A percentile compares a stretch with the other conserved stretches of the same genome.
These are phyloP conservation scores for Callimorpha dominula DNA, from an alignment of 2,888 invertebrate species.

Conservation along the genomic window DNA sequence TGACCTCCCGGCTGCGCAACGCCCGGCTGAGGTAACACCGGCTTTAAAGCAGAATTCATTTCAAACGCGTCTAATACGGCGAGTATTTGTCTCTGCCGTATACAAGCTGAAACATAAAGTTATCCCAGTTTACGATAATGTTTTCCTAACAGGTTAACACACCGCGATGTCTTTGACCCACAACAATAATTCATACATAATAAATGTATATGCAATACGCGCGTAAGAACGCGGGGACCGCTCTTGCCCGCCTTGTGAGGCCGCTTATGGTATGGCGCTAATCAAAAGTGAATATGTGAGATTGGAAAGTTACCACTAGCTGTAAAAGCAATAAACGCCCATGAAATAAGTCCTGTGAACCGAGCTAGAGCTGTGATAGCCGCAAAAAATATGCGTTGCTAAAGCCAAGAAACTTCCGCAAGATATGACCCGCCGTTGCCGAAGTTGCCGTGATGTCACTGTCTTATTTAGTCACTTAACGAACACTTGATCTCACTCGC, in stretches of 20 bases:
- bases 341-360: constrained; percentile 70
- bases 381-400: constrained; percentile 86
- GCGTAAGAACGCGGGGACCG: constrained; percentile 75
- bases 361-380: constrained; percentile 71
- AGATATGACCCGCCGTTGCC: constrained; percentile 73
- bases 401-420: constrained; percentile 83
- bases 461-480: constrained; percentile 61
- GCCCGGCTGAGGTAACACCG: constrained; percentile 85
- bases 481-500: constrained; percentile 69
- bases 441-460: constrained; percentile 62
- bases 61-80: constrained; percentile 64
- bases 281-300: constrained; percentile 57
- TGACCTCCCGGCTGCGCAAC: constrained; percentile 80
- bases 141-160: constrained; percentile 71
- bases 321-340: constrained; percentile 69
- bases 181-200: constrained; percentile 82
- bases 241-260: constrained; percentile 60
- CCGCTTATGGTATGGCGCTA: constrained; percentile 61
- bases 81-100: constrained; percentile 45
- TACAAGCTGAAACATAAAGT: constrained; percentile 79
- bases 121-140: constrained; percentile 66
- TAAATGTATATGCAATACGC: constrained; percentile 73
- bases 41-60: constrained; percentile 89
- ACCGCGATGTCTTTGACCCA: constrained; percentile 82
- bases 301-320: constrained; percentile 75